These are phyloP conservation scores for Sisor rabdophorus DNA, from an alignment of 2,113 vertebrate genomes.

Conservation along the genomic window DNA sequence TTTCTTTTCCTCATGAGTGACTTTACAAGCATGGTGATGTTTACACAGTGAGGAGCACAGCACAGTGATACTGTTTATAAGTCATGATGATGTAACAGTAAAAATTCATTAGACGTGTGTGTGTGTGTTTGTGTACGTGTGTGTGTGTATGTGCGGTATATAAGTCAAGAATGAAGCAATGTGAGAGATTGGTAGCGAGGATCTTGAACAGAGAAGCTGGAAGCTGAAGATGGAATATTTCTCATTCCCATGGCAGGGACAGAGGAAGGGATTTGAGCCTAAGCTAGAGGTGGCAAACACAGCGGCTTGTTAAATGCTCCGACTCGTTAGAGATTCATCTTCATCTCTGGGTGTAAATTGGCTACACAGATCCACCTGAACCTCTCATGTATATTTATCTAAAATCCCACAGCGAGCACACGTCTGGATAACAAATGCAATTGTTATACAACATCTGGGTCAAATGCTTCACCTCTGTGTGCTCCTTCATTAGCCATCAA, in stretches of 20 bases:
- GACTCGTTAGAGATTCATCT: constrained; percentile 72
- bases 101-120: not conserved
- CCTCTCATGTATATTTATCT: constrained; percentile 82
- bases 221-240: constrained; percentile 21
- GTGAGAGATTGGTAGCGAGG: not conserved
- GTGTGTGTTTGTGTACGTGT: no score
- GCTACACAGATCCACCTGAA: constrained; percentile 67
- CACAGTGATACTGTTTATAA: not conserved
- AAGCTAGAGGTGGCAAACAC: constrained; percentile 70
- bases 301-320: constrained; percentile 89
- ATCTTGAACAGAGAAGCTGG: constrained; percentile 56
- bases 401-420: constrained; percentile 75
- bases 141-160: not conserved
- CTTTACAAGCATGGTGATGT: not conserved
- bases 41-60: not conserved
- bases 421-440: constrained; percentile 79
- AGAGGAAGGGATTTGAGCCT: constrained; percentile 73
- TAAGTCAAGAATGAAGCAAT: not conserved
- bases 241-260: constrained; percentile 49
- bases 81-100: not conserved
- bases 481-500: constrained; percentile 34
- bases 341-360: constrained; percentile 80
- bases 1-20: constrained; percentile 17
- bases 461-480: constrained; percentile 62
- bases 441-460: constrained; percentile 83